Evolutionary conservation across 2,113 vertebrate genomes (phyloP).

Genomic region (rat (Rattus norvegicus)): GRCr8 NC_086022.1:34806001-34806500

Average conservation of each 20-base stretch:
- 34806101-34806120: neutral
- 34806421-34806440: too few species aligned
- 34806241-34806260: neutral
- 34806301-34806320: neutral
- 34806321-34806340: too few species aligned
- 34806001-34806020: neutral
- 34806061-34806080: neutral
- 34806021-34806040: neutral
- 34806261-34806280: neutral
- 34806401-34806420: too few species aligned
- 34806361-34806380: too few species aligned
- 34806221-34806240: neutral
- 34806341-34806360: too few species aligned
- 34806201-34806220: too few species aligned
- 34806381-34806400: too few species aligned
- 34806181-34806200: neutral
- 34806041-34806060: neutral
- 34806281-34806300: neutral
- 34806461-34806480: neutral
- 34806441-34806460: neutral
- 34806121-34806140: neutral
- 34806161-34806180: neutral
- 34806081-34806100: too few species aligned
- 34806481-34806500: too few species aligned
- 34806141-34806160: neutral